Base-by-base conservation (phyloP, 2,113 vertebrate species). In the Sceloporus tristichus region DNA sequence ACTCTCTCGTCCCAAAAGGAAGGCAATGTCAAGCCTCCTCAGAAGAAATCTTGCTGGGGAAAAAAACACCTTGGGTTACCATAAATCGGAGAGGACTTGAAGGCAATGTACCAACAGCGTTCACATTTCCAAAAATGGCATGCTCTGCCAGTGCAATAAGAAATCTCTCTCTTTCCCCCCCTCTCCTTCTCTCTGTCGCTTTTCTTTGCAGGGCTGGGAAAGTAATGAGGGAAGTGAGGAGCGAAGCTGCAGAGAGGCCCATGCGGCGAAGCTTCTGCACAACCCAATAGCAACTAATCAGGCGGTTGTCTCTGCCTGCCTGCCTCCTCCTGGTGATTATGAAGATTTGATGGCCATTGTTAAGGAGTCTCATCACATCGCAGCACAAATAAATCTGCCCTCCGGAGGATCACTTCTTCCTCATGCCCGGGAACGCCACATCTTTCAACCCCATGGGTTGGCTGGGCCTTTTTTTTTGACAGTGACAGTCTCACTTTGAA, bases 301-400 rank as follows among this genome's bases (percentile, higher is more conserved):
- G 0, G 0, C 48, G 40, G 25, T 77, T 85, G 88, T 65, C 79
- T 2, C 53, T 5, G 29, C 0, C 21, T 14, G 75, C 68, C 40
- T 13, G 38, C 48, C 16, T 86, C 25, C 73, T 87, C 66, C 38
- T 56, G 29, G 71, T 87, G 85, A 38, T 56, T 87, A 10, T 79
- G 85, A 84, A 48, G 75, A 1, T 54, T 88, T n/a, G 10, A 25
- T 11, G 34, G 6, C 77, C 0, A 0, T 1, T 2, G n/a, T 53
- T 65, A 73, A 68, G 14, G 6, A 62, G 70, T 68, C 70, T 13
- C 53, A 54, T 88, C 84, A 85, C 0, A 4, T 40, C 71, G 0
- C 42, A 14, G 23, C 53, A 56, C 85, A 2, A 59, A 18, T 13
- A 85, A 87, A 87, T 25, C 23, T 23, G n/a, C 79, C 7, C 79